These are phyloP conservation scores for Venturia canescens DNA, from an alignment of 1,140 invertebrate species.

Conservation along the genomic window DNA sequence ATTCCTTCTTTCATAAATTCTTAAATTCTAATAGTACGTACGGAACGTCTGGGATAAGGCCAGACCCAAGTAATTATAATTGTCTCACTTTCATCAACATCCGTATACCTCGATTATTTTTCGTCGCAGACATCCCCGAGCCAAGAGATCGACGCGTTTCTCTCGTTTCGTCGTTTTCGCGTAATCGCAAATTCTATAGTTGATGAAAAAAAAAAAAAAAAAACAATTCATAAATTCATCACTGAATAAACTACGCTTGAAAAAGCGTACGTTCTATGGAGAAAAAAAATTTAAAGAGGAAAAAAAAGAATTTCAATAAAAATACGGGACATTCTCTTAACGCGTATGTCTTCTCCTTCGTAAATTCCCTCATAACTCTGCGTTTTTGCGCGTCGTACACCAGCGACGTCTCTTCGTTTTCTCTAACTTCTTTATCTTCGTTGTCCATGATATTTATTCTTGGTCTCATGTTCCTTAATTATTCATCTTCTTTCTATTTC, in stretches of 20 bases:
- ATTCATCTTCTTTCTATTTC: not conserved
- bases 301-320: constrained; percentile 56
- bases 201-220: constrained; percentile 50
- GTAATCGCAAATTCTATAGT: constrained; percentile 63
- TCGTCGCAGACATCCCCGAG: constrained; percentile 60
- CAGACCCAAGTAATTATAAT: too few relatives aligned
- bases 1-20: not conserved
- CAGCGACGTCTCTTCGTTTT: constrained; percentile 48
- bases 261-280: constrained; percentile 52
- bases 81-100: not conserved
- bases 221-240: constrained; percentile 47
- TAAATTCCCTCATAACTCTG: not conserved
- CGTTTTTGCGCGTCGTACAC: constrained; percentile 52
- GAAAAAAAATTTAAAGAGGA: constrained; percentile 36
- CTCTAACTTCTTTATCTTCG: constrained; percentile 13
- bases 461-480: not conserved
- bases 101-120: constrained; percentile 14
- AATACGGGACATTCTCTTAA: constrained; percentile 42
- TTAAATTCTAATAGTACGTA: constrained; percentile 41
- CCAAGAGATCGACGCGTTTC: constrained; percentile 65
- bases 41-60: not conserved
- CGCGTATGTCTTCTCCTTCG: constrained; percentile 35
- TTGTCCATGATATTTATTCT: not conserved
- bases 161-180: constrained; percentile 69
- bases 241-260: constrained; percentile 62